A percentile compares a stretch with the other conserved stretches of the same genome.
Conservation (phyloP, 2,888 invertebrate genomes). For the Drosophila greeni region DNA sequence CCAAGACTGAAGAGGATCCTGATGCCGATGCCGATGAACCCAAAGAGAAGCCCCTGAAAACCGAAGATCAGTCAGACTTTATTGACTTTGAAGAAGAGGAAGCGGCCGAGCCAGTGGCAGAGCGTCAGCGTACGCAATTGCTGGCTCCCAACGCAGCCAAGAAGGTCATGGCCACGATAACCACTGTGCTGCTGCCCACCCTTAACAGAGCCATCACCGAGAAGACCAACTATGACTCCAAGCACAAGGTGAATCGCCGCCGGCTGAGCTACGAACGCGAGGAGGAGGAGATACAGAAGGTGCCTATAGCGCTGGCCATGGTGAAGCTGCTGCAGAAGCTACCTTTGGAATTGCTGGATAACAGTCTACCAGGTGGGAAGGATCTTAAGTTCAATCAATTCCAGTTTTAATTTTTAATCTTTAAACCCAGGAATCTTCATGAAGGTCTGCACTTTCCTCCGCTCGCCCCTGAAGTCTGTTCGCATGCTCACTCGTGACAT, state of each 20-base stretch:
- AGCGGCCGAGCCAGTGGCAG: constrained; percentile 26
- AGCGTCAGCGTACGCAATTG: constrained; percentile 20
- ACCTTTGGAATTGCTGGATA: constrained; percentile 86
- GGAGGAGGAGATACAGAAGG: constrained; percentile 91
- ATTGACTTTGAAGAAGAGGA: constrained; percentile 43
- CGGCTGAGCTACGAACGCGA: constrained; percentile 86
- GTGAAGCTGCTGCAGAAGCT: constrained; percentile 94
- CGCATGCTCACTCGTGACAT: constrained; percentile 91
- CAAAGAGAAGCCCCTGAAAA: constrained; percentile 21
- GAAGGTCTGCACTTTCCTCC: constrained; percentile 93
- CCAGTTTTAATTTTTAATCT: not conserved
- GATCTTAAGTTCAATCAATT: not conserved
- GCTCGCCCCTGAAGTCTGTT: constrained; percentile 92
- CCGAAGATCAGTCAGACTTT: constrained; percentile 57
- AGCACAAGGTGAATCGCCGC: constrained; percentile 88
- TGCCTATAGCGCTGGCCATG: constrained; percentile 95
- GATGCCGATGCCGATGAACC: constrained; percentile 16
- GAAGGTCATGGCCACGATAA: constrained; percentile 85
- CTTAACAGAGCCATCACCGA: constrained; percentile 86
- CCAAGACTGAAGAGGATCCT: constrained; percentile 20
- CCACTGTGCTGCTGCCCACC: constrained; percentile 87
- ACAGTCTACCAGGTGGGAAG: constrained; percentile 83
- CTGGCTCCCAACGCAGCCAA: constrained; percentile 87
- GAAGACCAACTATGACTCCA: constrained; percentile 85
- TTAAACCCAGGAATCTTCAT: constrained; percentile 84